These are phyloP conservation scores for Eumacrocentrus americanus DNA, from an alignment of 2,888 invertebrate species.

Conservation along the genomic window DNA sequence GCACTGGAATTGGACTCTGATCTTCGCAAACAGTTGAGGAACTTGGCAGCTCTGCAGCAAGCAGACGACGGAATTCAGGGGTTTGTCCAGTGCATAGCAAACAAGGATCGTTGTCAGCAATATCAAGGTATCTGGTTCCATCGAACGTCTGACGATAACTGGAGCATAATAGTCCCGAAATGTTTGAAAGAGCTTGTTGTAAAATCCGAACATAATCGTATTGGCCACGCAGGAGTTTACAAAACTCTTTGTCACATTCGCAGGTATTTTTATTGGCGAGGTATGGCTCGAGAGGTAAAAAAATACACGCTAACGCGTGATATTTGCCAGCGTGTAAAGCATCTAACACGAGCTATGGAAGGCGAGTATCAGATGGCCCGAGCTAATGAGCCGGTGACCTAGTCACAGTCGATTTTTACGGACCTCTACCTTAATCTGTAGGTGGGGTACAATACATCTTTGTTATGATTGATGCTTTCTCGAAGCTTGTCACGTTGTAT, in stretches of 20 bases:
- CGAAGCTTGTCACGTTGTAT: conserved; percentile 16
- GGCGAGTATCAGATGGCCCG: conserved; percentile 1
- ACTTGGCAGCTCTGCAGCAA: neutral
- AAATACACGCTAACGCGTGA: neutral
- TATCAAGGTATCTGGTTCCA: neutral
- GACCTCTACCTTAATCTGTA: no score
- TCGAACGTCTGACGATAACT: neutral
- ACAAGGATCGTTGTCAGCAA: neutral
- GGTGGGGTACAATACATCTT: conserved; percentile 21
- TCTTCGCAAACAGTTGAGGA: neutral
- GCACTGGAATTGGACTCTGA: neutral
- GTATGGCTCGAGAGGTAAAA: conserved; percentile 14
- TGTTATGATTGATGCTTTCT: conserved; percentile 18
- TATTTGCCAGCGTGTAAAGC: conserved; percentile 16
- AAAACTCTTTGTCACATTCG: conserved; percentile 12
- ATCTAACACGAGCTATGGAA: conserved; percentile 1
- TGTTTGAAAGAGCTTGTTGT: neutral
- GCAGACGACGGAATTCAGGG: neutral
- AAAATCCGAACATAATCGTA: conserved; percentile 18
- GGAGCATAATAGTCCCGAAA: conserved; percentile 3
- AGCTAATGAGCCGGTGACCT: conserved; percentile 5
- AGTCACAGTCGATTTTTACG: conserved; percentile 21
- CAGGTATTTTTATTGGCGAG: conserved; percentile 7
- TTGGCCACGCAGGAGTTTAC: conserved; percentile 21
- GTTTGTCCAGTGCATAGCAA: neutral